Conservation (phyloP, 2,797 vertebrate species). For the Microctenopoma stevenorrisi region DNA sequence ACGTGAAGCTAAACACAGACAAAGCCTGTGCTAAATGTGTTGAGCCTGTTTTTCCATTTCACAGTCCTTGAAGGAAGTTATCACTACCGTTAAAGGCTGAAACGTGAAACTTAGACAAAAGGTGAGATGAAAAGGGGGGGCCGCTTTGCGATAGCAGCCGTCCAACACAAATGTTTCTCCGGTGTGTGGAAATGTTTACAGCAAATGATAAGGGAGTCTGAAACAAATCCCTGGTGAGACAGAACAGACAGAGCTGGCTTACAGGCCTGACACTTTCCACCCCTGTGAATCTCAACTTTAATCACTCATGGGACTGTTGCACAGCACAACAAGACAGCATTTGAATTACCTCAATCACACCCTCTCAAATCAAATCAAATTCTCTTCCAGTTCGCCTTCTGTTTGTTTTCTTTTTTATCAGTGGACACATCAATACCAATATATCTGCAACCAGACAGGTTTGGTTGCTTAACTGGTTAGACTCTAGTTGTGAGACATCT, state of each 20-base stretch:
- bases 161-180: constrained; percentile 8
- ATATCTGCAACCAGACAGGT: too few relatives aligned
- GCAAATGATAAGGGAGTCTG: neutral
- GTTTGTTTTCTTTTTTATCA: too few relatives aligned
- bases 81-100: constrained; percentile 24
- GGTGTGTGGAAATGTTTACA: neutral
- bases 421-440: too few relatives aligned
- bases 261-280: neutral
- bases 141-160: neutral
- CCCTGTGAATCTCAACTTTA: constrained; percentile 4
- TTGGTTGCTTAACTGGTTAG: too few relatives aligned
- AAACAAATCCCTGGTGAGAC: neutral
- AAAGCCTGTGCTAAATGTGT: neutral
- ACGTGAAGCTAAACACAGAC: neutral
- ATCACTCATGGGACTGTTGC: constrained; percentile 8
- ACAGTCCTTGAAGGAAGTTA: constrained; percentile 11
- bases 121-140: constrained; percentile 22
- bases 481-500: too few relatives aligned
- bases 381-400: too few relatives aligned
- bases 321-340: neutral
- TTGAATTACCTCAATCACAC: neutral
- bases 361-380: too few relatives aligned
- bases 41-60: neutral
- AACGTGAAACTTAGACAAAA: constrained; percentile 47
- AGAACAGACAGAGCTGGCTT: neutral